Evolutionary conservation across 2,113 vertebrate species (phyloP).

Genomic region (Pterocles burchelli): DNA sequence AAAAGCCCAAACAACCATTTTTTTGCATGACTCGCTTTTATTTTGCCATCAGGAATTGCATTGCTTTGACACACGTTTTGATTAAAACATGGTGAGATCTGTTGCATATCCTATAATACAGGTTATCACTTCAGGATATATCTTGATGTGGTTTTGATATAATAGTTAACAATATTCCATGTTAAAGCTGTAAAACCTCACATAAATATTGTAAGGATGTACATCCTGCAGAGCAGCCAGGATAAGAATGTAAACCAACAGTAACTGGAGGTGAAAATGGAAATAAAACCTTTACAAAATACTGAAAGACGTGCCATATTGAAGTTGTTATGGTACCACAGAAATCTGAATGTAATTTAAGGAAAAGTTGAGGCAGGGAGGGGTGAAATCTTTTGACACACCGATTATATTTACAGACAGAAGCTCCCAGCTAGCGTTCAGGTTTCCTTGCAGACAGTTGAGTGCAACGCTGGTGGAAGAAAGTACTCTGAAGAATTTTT

Average conservation of each 20-base stretch:
- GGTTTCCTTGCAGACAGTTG: conserved; percentile 23
- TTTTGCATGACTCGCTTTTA: neutral
- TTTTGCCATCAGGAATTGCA: neutral
- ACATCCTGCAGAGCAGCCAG: conserved; percentile 46
- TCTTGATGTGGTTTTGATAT: neutral
- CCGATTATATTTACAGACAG: conserved; percentile 50
- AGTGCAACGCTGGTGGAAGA: conserved; percentile 1
- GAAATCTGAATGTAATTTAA: conserved; percentile 75
- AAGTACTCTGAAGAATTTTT: conserved; percentile 5
- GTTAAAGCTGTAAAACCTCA: conserved; percentile 29
- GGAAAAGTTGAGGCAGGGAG: conserved; percentile 1
- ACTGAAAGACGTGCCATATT: conserved; percentile 47
- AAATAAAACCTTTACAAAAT: conserved; percentile 55
- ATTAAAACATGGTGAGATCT: neutral
- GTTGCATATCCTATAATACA: neutral
- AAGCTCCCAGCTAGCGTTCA: conserved; percentile 47
- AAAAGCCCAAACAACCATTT: neutral
- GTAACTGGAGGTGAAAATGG: conserved; percentile 53
- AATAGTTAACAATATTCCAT: neutral
- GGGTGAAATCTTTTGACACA: neutral
- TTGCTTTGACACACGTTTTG: conserved; percentile 1
- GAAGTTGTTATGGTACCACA: conserved; percentile 70
- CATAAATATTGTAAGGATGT: conserved; percentile 39
- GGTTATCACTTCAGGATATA: neutral
- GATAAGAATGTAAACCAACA: conserved; percentile 66